phyloP scores from a whole-genome alignment of 2,888 invertebrate species.

The Amphiduros pacificus region DNA sequence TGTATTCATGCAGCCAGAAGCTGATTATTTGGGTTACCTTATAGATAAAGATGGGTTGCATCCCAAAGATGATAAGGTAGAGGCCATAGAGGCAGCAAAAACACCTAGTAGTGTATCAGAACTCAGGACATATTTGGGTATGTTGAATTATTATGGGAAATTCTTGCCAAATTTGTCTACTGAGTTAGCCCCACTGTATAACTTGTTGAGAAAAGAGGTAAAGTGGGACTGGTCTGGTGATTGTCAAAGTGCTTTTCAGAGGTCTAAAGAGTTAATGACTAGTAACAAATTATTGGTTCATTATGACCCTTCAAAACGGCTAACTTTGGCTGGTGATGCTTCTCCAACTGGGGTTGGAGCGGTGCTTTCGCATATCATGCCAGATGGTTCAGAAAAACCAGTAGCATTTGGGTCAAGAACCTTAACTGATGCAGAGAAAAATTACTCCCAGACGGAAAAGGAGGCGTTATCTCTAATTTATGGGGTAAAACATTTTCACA shows the following conservation, averaged over 20 bases:
- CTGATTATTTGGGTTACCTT: background rate
- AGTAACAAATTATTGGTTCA: conserved; percentile 35
- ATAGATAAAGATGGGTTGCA: background rate
- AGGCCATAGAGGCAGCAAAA: background rate
- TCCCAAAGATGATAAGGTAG: background rate
- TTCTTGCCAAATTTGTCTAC: background rate
- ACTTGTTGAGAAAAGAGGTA: background rate
- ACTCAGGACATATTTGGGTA: background rate
- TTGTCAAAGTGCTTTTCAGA: background rate
- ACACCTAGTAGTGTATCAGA: background rate
- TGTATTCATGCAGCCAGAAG: background rate
- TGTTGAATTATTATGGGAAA: background rate
- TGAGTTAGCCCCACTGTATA: background rate
- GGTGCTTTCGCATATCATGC: conserved; percentile 39
- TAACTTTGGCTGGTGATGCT: conserved; percentile 54
- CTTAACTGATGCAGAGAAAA: conserved; percentile 53
- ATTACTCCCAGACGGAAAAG: conserved; percentile 54
- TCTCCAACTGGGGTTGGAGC: conserved; percentile 44
- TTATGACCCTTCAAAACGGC: conserved; percentile 36
- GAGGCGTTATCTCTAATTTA: conserved; percentile 57
- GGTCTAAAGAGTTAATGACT: conserved; percentile 26
- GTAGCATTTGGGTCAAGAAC: conserved; percentile 58
- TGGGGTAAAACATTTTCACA: conserved; percentile 55
- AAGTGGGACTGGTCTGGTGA: background rate
- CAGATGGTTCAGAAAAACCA: conserved; percentile 53